phyloP scores from a whole-genome alignment of 2,797 vertebrate species.

The Mus caroli region DNA sequence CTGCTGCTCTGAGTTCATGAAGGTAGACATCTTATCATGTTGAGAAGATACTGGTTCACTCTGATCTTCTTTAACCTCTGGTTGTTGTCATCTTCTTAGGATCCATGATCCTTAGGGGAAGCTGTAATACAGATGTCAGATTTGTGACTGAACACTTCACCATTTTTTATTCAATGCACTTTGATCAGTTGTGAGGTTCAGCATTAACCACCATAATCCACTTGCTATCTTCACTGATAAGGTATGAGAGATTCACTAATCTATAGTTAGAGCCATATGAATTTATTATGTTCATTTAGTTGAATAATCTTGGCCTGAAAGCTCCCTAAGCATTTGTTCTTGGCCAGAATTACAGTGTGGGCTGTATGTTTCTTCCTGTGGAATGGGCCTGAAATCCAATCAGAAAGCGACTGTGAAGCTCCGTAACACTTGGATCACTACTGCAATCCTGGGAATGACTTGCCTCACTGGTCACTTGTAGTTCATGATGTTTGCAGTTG shows the following conservation, averaged over 20 bases:
- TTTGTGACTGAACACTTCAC: neutral
- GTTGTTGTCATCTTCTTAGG: neutral
- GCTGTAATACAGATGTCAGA: too few relatives aligned
- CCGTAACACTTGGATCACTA: neutral
- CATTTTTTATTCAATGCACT: neutral
- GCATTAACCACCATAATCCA: neutral
- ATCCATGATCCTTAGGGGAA: neutral
- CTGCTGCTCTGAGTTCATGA: neutral
- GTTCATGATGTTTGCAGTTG: neutral
- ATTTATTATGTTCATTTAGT: neutral
- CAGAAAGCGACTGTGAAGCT: neutral
- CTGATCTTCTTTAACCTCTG: neutral
- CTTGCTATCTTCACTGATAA: neutral
- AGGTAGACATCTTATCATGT: neutral
- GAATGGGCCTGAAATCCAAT: neutral
- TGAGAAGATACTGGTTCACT: neutral
- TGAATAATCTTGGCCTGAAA: neutral
- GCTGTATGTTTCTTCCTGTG: neutral
- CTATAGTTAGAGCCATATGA: neutral
- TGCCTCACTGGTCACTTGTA: neutral
- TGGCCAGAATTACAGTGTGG: neutral
- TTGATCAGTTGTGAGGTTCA: neutral
- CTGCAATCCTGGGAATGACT: neutral
- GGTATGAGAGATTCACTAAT: neutral
- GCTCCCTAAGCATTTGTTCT: neutral